Evolutionary conservation across 1,140 invertebrate species (phyloP).

Genomic region (Bombus sylvicola): DNA sequence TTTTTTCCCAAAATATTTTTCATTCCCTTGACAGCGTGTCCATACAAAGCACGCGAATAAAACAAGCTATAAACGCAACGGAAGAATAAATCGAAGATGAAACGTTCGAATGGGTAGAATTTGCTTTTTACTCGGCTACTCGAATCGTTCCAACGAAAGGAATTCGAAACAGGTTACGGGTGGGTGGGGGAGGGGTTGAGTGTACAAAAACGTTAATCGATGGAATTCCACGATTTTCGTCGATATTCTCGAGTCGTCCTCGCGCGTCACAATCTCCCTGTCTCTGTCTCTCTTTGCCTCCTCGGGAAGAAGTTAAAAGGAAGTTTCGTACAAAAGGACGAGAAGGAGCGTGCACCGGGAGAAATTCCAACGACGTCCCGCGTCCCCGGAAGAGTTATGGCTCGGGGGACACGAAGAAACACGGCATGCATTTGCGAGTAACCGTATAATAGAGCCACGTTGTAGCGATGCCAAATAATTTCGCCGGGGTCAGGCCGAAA

Average conservation of each 20-base stretch:
- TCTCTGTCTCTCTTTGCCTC: not conserved
- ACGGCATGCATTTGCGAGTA: conserved; percentile 66
- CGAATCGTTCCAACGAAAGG: not conserved
- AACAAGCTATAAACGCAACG: not conserved
- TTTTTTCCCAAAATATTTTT: not conserved
- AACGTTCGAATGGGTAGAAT: not conserved
- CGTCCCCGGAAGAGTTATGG: conserved; percentile 62
- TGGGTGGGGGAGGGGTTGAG: not conserved
- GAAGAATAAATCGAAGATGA: not conserved
- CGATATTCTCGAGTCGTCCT: conserved; percentile 57
- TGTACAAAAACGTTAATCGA: conserved; percentile 41
- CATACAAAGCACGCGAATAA: not conserved
- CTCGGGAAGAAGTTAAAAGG: conserved; percentile 49
- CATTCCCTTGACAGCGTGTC: not conserved
- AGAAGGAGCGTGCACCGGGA: conserved; percentile 9
- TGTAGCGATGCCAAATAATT: conserved; percentile 60
- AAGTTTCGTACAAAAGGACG: conserved; percentile 51
- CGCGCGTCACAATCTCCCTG: conserved; percentile 26
- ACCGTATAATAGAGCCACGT: conserved; percentile 56
- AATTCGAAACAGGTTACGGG: not conserved
- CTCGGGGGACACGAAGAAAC: conserved; percentile 63
- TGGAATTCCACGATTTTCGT: conserved; percentile 52
- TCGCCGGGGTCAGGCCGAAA: conserved; percentile 39
- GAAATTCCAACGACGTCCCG: conserved; percentile 64
- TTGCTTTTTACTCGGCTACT: not conserved